phyloP scores from a whole-genome alignment of 2,888 invertebrate species.

The Frankliniella intonsa region DNA sequence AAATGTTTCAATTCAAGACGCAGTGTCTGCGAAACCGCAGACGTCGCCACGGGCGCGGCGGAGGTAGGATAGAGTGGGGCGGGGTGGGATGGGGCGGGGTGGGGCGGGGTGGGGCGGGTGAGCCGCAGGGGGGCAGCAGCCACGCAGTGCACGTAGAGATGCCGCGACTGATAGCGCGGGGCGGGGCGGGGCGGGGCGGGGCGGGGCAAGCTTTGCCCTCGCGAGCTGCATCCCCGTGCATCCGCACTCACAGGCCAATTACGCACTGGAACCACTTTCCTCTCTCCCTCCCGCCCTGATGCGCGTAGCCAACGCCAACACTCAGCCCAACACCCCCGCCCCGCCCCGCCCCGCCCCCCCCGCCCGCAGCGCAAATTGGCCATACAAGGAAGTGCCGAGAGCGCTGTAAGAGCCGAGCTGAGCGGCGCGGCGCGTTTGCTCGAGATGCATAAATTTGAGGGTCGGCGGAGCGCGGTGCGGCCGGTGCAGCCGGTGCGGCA shows the following conservation, averaged over 20 bases:
- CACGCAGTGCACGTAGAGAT: slow-evolving; percentile 27
- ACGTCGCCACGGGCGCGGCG: slow-evolving; percentile 28
- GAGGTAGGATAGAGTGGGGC: slow-evolving; percentile 35
- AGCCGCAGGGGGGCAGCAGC: slow-evolving; percentile 35
- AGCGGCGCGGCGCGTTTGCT: too few relatives aligned
- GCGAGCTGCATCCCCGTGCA: neutral
- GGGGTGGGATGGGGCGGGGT: slow-evolving; percentile 37
- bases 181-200: neutral
- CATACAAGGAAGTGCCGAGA: too few relatives aligned
- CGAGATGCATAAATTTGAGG: too few relatives aligned
- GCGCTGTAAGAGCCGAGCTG: too few relatives aligned
- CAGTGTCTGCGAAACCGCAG: neutral
- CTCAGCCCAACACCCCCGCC: neutral
- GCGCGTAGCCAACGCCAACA: too few relatives aligned
- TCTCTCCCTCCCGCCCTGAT: neutral
- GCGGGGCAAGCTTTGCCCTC: neutral
- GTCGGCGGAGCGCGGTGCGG: too few relatives aligned
- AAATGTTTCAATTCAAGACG: neutral
- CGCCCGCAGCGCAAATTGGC: too few relatives aligned
- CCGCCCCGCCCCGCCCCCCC: too few relatives aligned
- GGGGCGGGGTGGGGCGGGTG: slow-evolving; percentile 40
- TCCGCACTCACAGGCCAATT: neutral
- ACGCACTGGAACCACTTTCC: neutral
- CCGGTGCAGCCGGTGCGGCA: too few relatives aligned
- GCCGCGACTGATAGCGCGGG: neutral